Base-by-base conservation (phyloP, 2,797 vertebrate species). In the Setipinna tenuifilis region DNA sequence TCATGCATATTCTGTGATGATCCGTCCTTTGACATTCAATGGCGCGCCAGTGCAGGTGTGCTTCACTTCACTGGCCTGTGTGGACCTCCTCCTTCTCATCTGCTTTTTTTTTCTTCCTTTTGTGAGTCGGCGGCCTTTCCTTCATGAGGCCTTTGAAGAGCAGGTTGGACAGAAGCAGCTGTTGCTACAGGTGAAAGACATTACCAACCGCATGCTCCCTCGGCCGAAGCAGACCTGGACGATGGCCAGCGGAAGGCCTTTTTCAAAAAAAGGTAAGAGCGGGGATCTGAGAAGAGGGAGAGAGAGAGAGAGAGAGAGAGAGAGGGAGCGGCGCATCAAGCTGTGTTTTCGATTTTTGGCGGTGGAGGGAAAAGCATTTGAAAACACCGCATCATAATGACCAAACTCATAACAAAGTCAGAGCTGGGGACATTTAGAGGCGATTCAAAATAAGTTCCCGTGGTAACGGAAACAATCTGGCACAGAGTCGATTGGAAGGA, bases 181-280 rank as follows among this genome's bases (percentile, higher is more conserved):
- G 84, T 68, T 78, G 58, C 68, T 85, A 83, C 85, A 86, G 85
- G 87, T 85, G 82, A 88, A 71, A 46, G 48, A n/a, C 81, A 58
- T 71, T 78, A 78, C 71, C 71, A 41, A 21, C 71, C 71, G 35
- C 71, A 21, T 44, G 71, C 71, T 44, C 17, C 31, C 12, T 80
- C 0, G 80, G 46, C 71, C 23, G 14, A 14, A 46, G 57, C 58
- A 25, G 21, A 41, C 71, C 75, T 82, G 59, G 23, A 46, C 65
- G 46, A 48, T 14, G 82, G 84, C 44, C 75, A 31, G 12, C 19
- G 35, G 35, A 44, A 78, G 71, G 35, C 19, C 71, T 44, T 54
- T 54, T 78, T 78, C 14, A 6, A 44, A 17, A 16, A 44, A 78
- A 21, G 71, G 71, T 44, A 78, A 78, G 71, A 6, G 71, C 12